Base-by-base conservation (phyloP, 2,113 vertebrate species). In the Labeo rohita region DNA sequence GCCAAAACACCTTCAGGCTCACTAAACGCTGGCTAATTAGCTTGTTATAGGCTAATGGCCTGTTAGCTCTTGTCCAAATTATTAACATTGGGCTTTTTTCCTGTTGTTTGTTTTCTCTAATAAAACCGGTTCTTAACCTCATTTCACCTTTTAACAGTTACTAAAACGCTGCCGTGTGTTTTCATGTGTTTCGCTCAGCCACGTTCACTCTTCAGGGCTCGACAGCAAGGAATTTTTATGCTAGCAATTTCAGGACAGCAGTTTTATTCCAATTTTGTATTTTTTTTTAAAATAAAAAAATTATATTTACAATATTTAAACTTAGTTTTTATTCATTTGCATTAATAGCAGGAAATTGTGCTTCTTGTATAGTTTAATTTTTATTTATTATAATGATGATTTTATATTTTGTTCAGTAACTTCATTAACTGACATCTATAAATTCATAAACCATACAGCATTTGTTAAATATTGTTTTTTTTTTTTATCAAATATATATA, bases 31-130 rank as follows among this genome's bases (percentile, higher is more conserved):
- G 66, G 56, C 3, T 70, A 73, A 73, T 73, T 45, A 73, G 70
- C 70, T 39, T 47, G 70, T 16, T 36, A 12, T 66, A 66, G 56
- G 61, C 81, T 89, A 88, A 90, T 88, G 86, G 68, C 49, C 80
- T 74, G 78, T 28, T 43, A 49, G 78, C 50, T 86, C 8, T 43
- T 39, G 39, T 85, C 89, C 89, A 90, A 82, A 73, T 88, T 83
- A 77, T 86, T 73, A 86, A 86, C 77, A 77, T 72, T 84, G 47
- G 1, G 3, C 47, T 54, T 28, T 49, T 61, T 43, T 3, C 65
- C 54, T 50, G 16, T 73, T 84, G 78, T 43, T 72, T 72, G 68
- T 72, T 72, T 21, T 84, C 63, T 84, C 45, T 49, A 75, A 66
- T 65, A 74, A 88, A 85, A 81, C 34, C 39, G 56, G 68, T 81